These are phyloP conservation scores for Gymnogyps californianus DNA, from an alignment of 2,113 vertebrate species.

Conservation along the genomic window DNA sequence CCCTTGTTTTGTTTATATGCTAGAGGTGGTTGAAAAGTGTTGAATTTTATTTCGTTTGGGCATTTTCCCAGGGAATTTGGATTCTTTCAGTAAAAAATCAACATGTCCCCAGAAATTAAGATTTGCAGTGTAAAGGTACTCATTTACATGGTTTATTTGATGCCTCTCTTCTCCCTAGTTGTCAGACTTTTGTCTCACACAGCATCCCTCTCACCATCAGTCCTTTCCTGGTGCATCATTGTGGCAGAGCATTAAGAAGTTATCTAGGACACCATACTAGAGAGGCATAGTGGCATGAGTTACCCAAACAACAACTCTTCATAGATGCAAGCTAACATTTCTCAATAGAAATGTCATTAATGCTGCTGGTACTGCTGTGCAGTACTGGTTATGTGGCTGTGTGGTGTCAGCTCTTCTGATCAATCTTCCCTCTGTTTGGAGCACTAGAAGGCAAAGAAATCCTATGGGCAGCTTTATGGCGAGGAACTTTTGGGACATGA, in stretches of 20 bases:
- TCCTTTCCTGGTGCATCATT: neutral
- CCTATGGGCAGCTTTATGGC: neutral
- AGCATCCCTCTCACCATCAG: neutral
- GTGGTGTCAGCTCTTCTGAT: neutral
- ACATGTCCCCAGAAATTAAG: neutral
- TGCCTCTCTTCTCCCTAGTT: neutral
- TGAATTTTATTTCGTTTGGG: neutral
- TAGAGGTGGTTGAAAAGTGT: neutral
- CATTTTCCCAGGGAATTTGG: neutral
- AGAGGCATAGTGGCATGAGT: neutral
- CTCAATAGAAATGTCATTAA: neutral
- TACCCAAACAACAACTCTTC: neutral
- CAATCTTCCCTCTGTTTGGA: neutral
- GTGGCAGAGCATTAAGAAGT: neutral
- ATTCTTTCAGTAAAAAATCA: neutral
- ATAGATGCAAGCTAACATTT: neutral
- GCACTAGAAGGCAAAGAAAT: neutral
- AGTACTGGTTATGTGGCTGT: neutral
- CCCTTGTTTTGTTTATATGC: neutral
- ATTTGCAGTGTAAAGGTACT: neutral
- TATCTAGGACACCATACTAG: neutral
- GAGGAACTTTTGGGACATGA: neutral
- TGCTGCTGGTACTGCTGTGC: neutral
- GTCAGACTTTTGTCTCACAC: neutral
- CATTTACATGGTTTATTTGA: neutral